Base-by-base conservation (phyloP, 2,113 vertebrate genomes). In the Antechinus stuartii region DNA sequence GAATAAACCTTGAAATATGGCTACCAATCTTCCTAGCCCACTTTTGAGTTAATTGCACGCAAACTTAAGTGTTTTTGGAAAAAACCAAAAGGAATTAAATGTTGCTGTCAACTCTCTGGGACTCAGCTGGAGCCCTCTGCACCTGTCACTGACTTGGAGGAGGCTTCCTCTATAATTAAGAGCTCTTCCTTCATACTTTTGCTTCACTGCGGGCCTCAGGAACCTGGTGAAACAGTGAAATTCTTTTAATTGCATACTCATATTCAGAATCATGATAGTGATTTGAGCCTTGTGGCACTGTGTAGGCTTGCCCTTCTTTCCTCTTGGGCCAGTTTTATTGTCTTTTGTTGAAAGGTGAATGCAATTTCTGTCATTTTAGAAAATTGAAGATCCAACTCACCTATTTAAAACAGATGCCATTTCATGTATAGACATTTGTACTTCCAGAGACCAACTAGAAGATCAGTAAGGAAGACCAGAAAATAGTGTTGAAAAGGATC, bases 121-220 rank as follows among this genome's bases (percentile, higher is more conserved):
- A 97, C 97, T 97, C 95, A 98, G 92, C 94, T 97, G 97, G 98
- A 98, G 96, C 50, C 54, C 76, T 54, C 61, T 96, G 97, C 98
- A 98, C 98, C 98, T 98, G 98, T 97, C 96, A 96, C 96, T 98
- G 46, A 90, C 97, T 98, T 98, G 95, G 93, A 56, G 96, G 98
- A 94, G 96, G 92, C 98, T 98, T 96, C 93, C 96, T 98, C 97
- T 26, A 42, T 98, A 98, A 98, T 98, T 98, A 99, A 98, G 97
- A 98, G 95, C 93, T 95, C 96, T 97, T 98, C 94, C 93, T 95
- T 96, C 92, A 89, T 97, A 97, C 98, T 98, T 97, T 97, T 98
- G 96, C 95, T 98, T 98, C 98, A 98, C 98, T 98, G 97, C 97
- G 92, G 98, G 96, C 97, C 97, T 91, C 84, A 91, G 96, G 96